phyloP scores from a whole-genome alignment of 2,113 vertebrate species.

The Grus americana region DNA sequence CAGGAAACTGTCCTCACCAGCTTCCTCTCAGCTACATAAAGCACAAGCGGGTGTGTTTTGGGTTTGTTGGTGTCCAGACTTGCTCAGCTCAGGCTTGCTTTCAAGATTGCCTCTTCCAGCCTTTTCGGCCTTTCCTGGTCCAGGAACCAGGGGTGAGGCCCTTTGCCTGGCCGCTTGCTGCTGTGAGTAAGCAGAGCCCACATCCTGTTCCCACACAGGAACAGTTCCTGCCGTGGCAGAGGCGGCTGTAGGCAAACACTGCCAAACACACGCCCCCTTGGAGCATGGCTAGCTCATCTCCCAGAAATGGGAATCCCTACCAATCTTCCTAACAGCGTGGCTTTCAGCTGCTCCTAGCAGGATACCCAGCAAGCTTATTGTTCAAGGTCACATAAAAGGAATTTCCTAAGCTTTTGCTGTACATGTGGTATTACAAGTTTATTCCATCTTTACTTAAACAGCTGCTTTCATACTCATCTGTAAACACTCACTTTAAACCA shows the following conservation, averaged over 20 bases:
- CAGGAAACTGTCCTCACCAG: background rate
- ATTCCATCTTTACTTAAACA: constrained; percentile 72
- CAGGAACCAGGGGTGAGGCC: constrained; percentile 30
- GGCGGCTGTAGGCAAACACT: background rate
- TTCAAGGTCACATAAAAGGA: constrained; percentile 59
- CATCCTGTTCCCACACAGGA: constrained; percentile 23
- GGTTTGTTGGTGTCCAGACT: background rate
- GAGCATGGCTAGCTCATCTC: background rate
- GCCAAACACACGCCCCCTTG: background rate
- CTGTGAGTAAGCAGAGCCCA: constrained; percentile 8
- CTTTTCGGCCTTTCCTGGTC: background rate
- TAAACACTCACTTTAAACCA: constrained; percentile 59
- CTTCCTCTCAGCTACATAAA: background rate
- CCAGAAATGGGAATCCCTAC: background rate
- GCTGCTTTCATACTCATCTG: constrained; percentile 59
- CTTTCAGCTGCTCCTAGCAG: constrained; percentile 23
- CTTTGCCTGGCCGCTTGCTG: background rate
- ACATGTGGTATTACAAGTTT: constrained; percentile 73
- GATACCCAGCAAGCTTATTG: constrained; percentile 59
- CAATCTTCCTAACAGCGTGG: background rate
- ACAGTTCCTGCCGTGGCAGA: background rate
- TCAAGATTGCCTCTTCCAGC: background rate
- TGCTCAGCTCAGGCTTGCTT: background rate
- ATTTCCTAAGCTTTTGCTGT: constrained; percentile 68
- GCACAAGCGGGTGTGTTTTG: background rate